Evolutionary conservation across 2,113 vertebrate species (phyloP), one percentile per base, ranked within the genome.

Genomic region (Periophthalmus modestus): DNA sequence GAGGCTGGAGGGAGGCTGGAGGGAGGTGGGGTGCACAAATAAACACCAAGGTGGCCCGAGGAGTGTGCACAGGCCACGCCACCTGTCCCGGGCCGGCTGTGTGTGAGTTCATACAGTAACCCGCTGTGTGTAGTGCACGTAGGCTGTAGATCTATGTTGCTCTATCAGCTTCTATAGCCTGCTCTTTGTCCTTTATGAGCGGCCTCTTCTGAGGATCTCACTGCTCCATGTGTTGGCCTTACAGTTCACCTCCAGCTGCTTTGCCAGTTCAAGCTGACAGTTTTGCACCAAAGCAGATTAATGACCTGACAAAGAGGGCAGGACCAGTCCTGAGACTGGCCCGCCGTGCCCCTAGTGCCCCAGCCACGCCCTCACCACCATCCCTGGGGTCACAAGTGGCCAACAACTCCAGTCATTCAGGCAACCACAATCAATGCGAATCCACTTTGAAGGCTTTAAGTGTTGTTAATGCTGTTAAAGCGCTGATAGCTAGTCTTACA

Each of bases 31-130:
- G 71, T 79, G 87, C 83, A 82, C 92, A 91, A 93, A 94, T 93
- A 93, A 94, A 94, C 92, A 93, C 89, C 82, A 87, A 89, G 91
- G 92, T 90, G 85, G 87, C 72, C 82, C 74, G 78, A 61, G 70
- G 72, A 71, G 85, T 88, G 85, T 89, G 55, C 57, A 52, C 36
- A 88, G 71, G 81, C 70, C 71, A 50, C 74, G 82, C 87, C 88
- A 90, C 91, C 88, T 89, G 88, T 90, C 84, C 70, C 36, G 63
- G 12, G 82, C 70, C 46, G 63, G 12, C 11, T 73, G 46, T 68
- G 34, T 54, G 24, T 77, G 68, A 75, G 77, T 69, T 54, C 23
- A 62, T 55, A 72, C 68, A 73, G 63, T 19, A 18, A 6, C 7
- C 19, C 16, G 18, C 48, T 52, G 48, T 52, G 48, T 52, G 16